Evolutionary conservation across 2,888 invertebrate species (phyloP).

Genomic region (Trissolcus brochymenae): DNA sequence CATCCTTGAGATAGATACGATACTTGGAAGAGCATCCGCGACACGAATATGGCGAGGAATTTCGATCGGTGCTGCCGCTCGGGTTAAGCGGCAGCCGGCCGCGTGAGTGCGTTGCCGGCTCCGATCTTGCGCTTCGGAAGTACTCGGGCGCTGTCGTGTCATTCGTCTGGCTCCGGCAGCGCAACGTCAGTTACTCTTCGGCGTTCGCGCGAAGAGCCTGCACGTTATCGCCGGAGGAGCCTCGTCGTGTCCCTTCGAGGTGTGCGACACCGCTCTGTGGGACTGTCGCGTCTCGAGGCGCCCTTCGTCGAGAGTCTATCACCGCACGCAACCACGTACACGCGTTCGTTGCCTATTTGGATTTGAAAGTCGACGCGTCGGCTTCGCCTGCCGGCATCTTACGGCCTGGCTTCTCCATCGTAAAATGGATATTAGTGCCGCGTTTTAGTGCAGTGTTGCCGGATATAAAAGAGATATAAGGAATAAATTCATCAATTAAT

Average conservation of each 20-base stretch:
- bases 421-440: slow-evolving; percentile 46
- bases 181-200: slow-evolving; percentile 75
- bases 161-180: slow-evolving; percentile 63
- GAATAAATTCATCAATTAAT: not conserved
- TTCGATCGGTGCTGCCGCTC: slow-evolving; percentile 69
- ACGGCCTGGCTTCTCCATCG: slow-evolving; percentile 35
- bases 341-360: slow-evolving; percentile 7
- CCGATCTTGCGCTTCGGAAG: slow-evolving; percentile 48
- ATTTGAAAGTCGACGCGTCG: slow-evolving; percentile 49
- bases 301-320: slow-evolving; percentile 13
- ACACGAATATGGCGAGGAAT: slow-evolving; percentile 1
- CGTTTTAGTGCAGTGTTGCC: slow-evolving; percentile 55
- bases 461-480: slow-evolving; percentile 34
- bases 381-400: slow-evolving; percentile 44
- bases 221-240: slow-evolving; percentile 60
- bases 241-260: slow-evolving; percentile 51
- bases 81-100: slow-evolving; percentile 65
- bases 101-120: slow-evolving; percentile 63
- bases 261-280: slow-evolving; percentile 43
- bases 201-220: slow-evolving; percentile 74
- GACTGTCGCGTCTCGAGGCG: slow-evolving; percentile 31
- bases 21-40: not conserved
- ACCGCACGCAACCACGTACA: slow-evolving; percentile 4
- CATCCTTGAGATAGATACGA: not conserved
- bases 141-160: slow-evolving; percentile 65